Percentiles rank a stretch among this genome's conserved stretches.
Evolutionary conservation across 2,888 invertebrate species (phyloP).

Genomic region (Formica aserva): DNA sequence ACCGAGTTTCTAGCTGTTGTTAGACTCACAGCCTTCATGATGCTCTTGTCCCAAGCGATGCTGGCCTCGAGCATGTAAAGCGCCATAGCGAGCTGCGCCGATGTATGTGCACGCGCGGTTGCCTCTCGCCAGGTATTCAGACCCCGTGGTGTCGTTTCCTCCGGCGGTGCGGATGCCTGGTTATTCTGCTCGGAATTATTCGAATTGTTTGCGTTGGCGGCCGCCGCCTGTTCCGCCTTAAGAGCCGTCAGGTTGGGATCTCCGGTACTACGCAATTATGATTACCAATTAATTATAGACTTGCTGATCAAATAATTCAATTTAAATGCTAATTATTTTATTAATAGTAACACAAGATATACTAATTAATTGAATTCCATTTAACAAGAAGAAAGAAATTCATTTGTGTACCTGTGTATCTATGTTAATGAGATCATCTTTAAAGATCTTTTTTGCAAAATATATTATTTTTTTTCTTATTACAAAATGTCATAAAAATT

Average conservation of each 20-base stretch:
- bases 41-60: constrained; percentile 99
- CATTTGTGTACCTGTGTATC: not conserved
- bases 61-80: constrained; percentile 95
- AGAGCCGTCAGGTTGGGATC: constrained; percentile 89
- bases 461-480: not conserved
- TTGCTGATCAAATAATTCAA: not conserved
- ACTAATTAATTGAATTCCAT: not conserved
- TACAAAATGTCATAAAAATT: not conserved
- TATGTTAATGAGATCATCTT: not conserved
- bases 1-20: constrained; percentile 84
- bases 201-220: constrained; percentile 79
- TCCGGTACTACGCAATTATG: constrained; percentile 85
- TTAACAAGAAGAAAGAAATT: not conserved
- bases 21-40: constrained; percentile 98
- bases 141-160: constrained; percentile 91
- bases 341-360: not conserved
- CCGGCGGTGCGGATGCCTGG: constrained; percentile 81
- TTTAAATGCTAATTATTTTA: constrained; percentile 10
- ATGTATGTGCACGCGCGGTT: constrained; percentile 93
- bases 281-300: not conserved
- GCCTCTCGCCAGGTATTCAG: constrained; percentile 96
- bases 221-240: constrained; percentile 85
- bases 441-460: constrained; percentile 2
- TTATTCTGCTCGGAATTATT: constrained; percentile 83
- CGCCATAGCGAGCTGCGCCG: constrained; percentile 96